Base-by-base conservation (phyloP, 2,113 vertebrate genomes). In the Paracanthobrama guichenoti region DNA sequence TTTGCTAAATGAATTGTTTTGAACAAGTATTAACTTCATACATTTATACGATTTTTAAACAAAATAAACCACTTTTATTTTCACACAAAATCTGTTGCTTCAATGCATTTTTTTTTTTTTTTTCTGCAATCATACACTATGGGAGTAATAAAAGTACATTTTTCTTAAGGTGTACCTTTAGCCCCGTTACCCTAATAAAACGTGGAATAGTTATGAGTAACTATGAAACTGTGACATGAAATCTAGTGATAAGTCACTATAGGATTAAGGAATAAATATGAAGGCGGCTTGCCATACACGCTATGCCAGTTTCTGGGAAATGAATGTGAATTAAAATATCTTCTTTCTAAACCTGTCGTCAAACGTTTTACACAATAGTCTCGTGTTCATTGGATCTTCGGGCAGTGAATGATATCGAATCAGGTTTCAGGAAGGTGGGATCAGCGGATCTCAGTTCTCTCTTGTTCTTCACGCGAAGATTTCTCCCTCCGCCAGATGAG, bases 401-500 rank as follows among this genome's bases (percentile, higher is more conserved):
- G 6, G 42, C 18, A 5, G 24, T 39, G 48, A 7, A 16, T 35
- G 3, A 26, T 6, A 35, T 48, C 79, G 12, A 82, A 71, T 82
- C 46, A 53, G 64, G 12, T n/a, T 50, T 57, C 28, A 39, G 26
- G 26, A 50, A 71, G 79, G 79, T 20, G 79, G 46, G 48, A 44
- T 16, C 35, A 46, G 20, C 26, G 44, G 75, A 60, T 64, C 77
- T 16, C 79, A 1, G 60, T 14, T 13, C n/a, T 50, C 60, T 67
- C 48, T 69, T 55, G 57, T 24, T 39, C 57, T 48, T 64, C 77
- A 79, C 59, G 7, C 22, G 5, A 57, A 64, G 59, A 79, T 20
- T 79, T 28, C 14, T 59, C 16, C 48, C 46, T 71, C 28, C 28
- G 11, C 20, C 64, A 81, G 79, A 81, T 57, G 66, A 71, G 20